Conservation (phyloP, 2,888 invertebrate genomes). For the Tolmerus cingulatus region DNA sequence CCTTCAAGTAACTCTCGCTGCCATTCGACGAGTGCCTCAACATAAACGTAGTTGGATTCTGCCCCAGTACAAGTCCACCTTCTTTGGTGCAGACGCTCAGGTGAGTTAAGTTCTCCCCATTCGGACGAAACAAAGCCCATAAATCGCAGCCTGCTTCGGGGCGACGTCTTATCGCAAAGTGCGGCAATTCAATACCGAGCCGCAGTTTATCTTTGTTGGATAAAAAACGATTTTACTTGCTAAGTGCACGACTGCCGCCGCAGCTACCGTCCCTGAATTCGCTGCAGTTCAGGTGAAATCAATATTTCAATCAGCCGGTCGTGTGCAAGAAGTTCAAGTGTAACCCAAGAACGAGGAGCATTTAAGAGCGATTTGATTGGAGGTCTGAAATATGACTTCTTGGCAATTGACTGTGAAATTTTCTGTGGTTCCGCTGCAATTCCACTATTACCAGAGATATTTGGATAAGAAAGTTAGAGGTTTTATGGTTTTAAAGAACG, state of each 20-base stretch:
- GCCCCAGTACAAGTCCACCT: background rate
- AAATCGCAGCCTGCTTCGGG: background rate
- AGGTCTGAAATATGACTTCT: background rate
- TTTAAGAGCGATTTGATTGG: background rate
- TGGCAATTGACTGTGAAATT: background rate
- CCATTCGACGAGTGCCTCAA: background rate
- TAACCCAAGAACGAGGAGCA: background rate
- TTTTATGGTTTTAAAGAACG: background rate
- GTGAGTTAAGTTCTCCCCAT: background rate
- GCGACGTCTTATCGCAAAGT: background rate
- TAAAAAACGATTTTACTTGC: background rate
- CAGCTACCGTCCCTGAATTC: background rate
- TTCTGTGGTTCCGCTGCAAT: background rate
- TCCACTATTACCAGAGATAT: background rate
- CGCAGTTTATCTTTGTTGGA: background rate
- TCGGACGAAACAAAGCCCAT: background rate
- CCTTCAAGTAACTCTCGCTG: background rate
- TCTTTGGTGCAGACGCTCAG: background rate
- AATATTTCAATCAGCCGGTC: background rate
- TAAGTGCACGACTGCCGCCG: background rate
- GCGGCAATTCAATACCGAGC: background rate
- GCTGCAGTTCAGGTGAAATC: constrained; percentile 13
- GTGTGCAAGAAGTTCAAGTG: constrained; percentile 22
- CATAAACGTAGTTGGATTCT: background rate
- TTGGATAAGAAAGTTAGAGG: background rate